Percentiles rank a stretch among this genome's conserved stretches.
phyloP scores from a whole-genome alignment of 2,888 invertebrate species.

The Drosophila borborema region DNA sequence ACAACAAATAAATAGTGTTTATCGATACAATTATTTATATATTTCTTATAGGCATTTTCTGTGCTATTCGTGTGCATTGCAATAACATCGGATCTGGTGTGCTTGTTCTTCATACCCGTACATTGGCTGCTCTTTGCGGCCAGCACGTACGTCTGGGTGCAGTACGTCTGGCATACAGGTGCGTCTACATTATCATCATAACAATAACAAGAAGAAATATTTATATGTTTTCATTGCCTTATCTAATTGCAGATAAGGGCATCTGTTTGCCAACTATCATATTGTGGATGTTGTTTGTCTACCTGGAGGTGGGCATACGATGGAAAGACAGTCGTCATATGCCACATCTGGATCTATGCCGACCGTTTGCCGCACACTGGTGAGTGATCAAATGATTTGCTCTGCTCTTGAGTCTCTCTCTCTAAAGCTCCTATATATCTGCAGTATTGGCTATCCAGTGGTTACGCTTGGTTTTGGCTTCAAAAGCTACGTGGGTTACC shows the following conservation, averaged over 20 bases:
- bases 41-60: slow-evolving; percentile 93
- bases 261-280: slow-evolving; percentile 97
- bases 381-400: slow-evolving; percentile 84
- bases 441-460: slow-evolving; percentile 95
- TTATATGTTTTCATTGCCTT: neutral
- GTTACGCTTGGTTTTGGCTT: slow-evolving; percentile 98
- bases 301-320: slow-evolving; percentile 96
- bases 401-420: neutral
- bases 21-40: slow-evolving; percentile 8
- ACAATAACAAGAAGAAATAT: neutral
- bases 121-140: slow-evolving; percentile 99
- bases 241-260: slow-evolving; percentile 90
- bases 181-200: slow-evolving; percentile 15
- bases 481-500: slow-evolving; percentile 95
- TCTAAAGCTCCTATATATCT: slow-evolving; percentile 65
- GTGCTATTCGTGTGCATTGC: slow-evolving; percentile 99
- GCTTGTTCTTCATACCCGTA: slow-evolving; percentile 99
- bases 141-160: slow-evolving; percentile 99
- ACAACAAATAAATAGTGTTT: neutral
- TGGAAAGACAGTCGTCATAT: slow-evolving; percentile 93
- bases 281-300: slow-evolving; percentile 97
- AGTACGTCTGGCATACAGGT: slow-evolving; percentile 99
- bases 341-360: slow-evolving; percentile 95
- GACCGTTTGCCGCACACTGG: slow-evolving; percentile 99
- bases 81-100: slow-evolving; percentile 98